phyloP scores from a whole-genome alignment of 2,113 vertebrate species.

The Neotragus moschatus region DNA sequence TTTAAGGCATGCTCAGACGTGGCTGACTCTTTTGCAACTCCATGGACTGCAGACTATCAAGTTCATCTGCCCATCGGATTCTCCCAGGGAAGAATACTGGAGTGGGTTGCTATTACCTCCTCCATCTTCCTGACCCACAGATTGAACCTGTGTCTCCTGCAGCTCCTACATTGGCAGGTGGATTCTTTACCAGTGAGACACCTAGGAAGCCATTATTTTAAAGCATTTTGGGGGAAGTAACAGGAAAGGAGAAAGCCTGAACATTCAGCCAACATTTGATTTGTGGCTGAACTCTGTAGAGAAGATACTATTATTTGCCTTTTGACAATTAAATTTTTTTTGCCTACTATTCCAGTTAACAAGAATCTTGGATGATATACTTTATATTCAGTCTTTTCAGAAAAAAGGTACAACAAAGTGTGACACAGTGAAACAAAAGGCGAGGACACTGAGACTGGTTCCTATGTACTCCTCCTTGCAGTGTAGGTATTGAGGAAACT shows the following conservation, averaged over 20 bases:
- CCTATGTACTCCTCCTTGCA: background rate
- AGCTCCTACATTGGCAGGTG: background rate
- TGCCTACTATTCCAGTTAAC: background rate
- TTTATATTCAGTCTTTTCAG: background rate
- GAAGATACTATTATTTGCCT: background rate
- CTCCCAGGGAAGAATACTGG: background rate
- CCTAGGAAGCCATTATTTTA: background rate
- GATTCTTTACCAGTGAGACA: background rate
- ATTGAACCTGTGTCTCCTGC: background rate
- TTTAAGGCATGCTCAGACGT: background rate
- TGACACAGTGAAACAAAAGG: slow-evolving; percentile 19
- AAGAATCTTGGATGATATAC: background rate
- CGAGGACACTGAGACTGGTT: background rate
- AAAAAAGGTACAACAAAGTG: slow-evolving; percentile 3
- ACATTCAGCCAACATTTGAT: background rate
- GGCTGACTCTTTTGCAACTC: background rate
- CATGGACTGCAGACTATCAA: background rate
- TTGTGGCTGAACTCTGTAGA: background rate
- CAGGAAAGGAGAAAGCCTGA: background rate
- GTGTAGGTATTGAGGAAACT: background rate
- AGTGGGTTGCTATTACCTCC: background rate
- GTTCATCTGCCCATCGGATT: background rate
- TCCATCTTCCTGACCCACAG: background rate
- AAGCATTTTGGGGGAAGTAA: background rate
- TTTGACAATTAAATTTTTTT: background rate